Base-by-base conservation (phyloP, 2,113 vertebrate genomes). In the Setophaga petechia region DNA sequence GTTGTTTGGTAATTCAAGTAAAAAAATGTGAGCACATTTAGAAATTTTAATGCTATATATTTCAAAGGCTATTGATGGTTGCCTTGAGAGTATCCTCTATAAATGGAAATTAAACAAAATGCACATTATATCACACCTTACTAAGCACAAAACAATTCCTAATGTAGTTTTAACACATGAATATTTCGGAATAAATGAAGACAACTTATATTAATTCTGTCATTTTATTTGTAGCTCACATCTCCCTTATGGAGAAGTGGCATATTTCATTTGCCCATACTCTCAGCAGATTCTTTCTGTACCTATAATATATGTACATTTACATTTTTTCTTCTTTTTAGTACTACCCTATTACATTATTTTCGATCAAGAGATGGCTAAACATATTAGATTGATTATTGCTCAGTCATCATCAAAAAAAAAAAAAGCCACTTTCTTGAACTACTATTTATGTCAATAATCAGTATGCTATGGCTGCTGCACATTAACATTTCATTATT, bases 401-500 rank as follows among this genome's bases (percentile, higher is more conserved):
- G 25, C 27, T 87, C 79, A 81, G n/a, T 57, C 46, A 85, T 47
- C 5, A 28, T 52, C 46, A 39, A n/a, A 58, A 52, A 69, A 28
- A 3, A 23, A 47, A 59, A 37, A 11, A n/a, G 9, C 6, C 18
- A 58, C 79, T 93, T 84, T 33, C 31, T 47, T 80, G 61, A 66
- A 59, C 72, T 79, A 65, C 41, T 63, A 31, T 90, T 77, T 35
- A 79, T 69, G 67, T 78, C 46, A 85, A 80, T 90, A 93, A 84
- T 62, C 33, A 80, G 63, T 67, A 73, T 7, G 12, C 44, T 89
- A 65, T 73, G 75, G 49, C 17, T 51, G 59, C 46, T 69, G 17
- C 35, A 47, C 83, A 65, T 90, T 92, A 95, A 7, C 31, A 85
- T 93, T 94, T 75, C 47, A 90, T 85, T 95, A 68, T 52, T 88